Evolutionary conservation across 2,888 invertebrate species (phyloP).

Genomic region (Limnephilus marmoratus): DNA sequence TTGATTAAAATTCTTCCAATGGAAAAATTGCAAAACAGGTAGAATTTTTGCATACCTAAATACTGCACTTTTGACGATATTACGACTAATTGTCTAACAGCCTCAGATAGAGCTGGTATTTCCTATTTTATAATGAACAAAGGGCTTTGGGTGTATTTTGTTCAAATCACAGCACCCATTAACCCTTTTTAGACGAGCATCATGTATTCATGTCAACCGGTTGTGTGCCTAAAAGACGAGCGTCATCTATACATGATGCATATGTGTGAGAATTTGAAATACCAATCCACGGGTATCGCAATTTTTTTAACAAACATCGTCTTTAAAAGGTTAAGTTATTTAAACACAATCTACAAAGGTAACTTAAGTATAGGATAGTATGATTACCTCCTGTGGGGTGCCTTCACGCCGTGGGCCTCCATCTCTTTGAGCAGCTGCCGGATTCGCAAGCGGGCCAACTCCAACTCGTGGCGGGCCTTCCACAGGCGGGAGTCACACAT

Average conservation of each 20-base stretch:
- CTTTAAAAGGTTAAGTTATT: background rate
- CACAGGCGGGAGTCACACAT: conserved; percentile 90
- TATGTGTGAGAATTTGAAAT: too few species aligned
- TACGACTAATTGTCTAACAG: too few species aligned
- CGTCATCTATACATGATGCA: too few species aligned
- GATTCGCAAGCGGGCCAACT: conserved; percentile 87
- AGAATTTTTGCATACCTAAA: background rate
- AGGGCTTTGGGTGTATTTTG: background rate
- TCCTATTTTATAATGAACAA: background rate
- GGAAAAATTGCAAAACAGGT: background rate
- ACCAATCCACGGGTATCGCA: too few species aligned
- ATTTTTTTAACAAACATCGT: too few species aligned
- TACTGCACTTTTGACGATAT: background rate
- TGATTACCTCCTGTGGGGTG: conserved; percentile 82
- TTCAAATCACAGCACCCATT: background rate
- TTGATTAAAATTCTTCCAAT: background rate
- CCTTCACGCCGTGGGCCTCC: conserved; percentile 89
- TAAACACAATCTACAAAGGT: background rate
- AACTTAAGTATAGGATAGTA: background rate
- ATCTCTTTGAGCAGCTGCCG: conserved; percentile 91
- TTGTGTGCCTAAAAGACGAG: too few species aligned
- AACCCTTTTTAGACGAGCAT: too few species aligned
- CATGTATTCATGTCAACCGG: too few species aligned
- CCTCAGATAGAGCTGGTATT: too few species aligned
- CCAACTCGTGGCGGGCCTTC: conserved; percentile 94